Evolutionary conservation across 2,797 vertebrate species (phyloP), one percentile per base, ranked within the genome.

Genomic region (Margarornis squamiger): DNA sequence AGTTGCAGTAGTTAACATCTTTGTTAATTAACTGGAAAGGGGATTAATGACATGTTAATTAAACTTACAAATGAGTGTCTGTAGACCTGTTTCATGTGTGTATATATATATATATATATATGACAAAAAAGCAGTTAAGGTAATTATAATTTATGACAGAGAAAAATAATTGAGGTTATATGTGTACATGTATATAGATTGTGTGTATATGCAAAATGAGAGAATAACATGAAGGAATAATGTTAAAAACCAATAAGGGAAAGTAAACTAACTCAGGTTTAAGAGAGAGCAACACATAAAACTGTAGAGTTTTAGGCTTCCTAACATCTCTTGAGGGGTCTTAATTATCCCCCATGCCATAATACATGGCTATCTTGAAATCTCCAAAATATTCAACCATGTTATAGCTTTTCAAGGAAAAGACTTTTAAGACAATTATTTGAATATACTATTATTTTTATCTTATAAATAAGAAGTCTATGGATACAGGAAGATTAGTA

Each of bases 21-120:
- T 84, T 81, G 52, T 86, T 95, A 96, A 90, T 88, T 80, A 90
- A 58, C 76, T 84, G 55, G 39, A 94, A 93, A 90, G 29, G 7
- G 13, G 19, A 90, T 86, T 86, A 88, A 70, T 58, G 36, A 6
- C n/a, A 55, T 54, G 34, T 48, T 86, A 93, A 93, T 90, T 70
- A 89, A 93, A 90, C 21, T 88, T 14, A 66, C 43, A 82, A 70
- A 67, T 39, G 4, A 84, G n/a, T 76, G 41, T 80, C 62, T 68
- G 36, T 88, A 72, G 20, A 81, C 21, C 27, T 68, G 15, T 83
- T 92, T 89, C 38, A 74, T 24, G 29, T 3, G 74, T 9, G 43
- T 20, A 39, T 30, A 34, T 29, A 38, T 36, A 72, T 65, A 70
- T 36, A 70, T 36, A 39, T 61, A 29, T 32, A 49, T 45, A 9